phyloP scores from a whole-genome alignment of 2,797 vertebrate species.

The Buphagus erythrorhynchus region DNA sequence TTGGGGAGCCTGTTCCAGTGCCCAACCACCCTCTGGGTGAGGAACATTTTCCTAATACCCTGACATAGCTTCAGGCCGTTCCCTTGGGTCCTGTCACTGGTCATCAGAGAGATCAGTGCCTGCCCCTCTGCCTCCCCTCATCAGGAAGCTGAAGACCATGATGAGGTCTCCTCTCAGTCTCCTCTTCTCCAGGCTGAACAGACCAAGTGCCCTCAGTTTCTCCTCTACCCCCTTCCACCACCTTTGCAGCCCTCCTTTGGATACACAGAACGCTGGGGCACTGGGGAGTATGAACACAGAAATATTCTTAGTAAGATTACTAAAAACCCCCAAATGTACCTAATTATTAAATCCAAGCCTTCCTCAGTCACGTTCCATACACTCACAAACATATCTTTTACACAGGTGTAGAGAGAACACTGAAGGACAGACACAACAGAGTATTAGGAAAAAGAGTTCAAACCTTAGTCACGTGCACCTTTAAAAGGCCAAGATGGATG shows the following conservation, averaged over 20 bases:
- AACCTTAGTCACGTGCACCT: accelerated
- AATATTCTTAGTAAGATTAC: neutral
- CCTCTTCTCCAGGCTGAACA: neutral
- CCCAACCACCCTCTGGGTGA: neutral
- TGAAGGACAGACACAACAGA: neutral
- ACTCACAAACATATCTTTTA: neutral
- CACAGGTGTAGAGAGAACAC: accelerated
- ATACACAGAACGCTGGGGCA: neutral
- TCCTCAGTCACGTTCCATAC: neutral
- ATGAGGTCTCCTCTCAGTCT: neutral
- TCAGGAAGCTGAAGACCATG: neutral
- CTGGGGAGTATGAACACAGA: neutral
- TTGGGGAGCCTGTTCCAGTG: neutral
- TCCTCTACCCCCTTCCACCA: neutral
- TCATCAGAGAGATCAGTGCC: neutral
- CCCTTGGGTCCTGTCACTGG: neutral
- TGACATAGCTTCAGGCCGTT: neutral
- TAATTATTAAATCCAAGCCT: neutral
- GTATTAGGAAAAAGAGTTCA: neutral
- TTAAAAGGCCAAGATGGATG: neutral
- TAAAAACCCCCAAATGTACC: neutral
- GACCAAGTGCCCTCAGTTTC: neutral
- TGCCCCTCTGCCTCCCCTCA: neutral
- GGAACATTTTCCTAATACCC: neutral
- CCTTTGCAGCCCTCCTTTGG: neutral